phyloP scores from a whole-genome alignment of 2,113 vertebrate genomes.

The Lamprologus lemairii region DNA sequence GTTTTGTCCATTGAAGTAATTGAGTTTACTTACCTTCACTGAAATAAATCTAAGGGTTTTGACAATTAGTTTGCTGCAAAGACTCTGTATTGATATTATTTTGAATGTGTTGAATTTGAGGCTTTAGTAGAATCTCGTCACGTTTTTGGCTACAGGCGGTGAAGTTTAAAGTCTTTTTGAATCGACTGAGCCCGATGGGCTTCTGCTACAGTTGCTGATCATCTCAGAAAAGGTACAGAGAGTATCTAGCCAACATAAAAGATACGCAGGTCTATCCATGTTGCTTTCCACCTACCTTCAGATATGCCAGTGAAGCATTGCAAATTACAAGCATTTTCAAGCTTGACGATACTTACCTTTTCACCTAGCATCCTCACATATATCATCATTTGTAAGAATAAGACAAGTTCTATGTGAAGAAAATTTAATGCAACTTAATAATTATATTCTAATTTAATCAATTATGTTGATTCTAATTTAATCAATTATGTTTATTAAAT shows the following conservation, averaged over 20 bases:
- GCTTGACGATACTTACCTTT: background rate
- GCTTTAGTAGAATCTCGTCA: background rate
- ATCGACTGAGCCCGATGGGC: background rate
- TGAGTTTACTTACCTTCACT: background rate
- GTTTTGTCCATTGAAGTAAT: background rate
- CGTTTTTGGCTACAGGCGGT: background rate
- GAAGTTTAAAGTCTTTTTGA: background rate
- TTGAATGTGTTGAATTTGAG: background rate
- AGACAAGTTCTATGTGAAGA: background rate
- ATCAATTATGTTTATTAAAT: background rate
- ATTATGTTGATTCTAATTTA: background rate
- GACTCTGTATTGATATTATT: background rate
- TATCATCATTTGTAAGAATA: background rate
- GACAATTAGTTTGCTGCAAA: background rate
- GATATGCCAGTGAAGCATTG: background rate
- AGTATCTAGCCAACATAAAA: background rate
- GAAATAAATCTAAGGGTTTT: background rate
- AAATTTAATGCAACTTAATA: background rate
- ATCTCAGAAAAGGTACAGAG: background rate
- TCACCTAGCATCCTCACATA: background rate
- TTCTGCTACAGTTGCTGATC: background rate
- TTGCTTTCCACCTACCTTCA: background rate
- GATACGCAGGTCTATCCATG: accelerated
- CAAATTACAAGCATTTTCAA: background rate
- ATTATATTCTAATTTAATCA: accelerated